Percentiles rank a stretch among this genome's conserved stretches.
Conservation (phyloP, 1,140 invertebrate genomes). For the Halyomorpha halys region DNA sequence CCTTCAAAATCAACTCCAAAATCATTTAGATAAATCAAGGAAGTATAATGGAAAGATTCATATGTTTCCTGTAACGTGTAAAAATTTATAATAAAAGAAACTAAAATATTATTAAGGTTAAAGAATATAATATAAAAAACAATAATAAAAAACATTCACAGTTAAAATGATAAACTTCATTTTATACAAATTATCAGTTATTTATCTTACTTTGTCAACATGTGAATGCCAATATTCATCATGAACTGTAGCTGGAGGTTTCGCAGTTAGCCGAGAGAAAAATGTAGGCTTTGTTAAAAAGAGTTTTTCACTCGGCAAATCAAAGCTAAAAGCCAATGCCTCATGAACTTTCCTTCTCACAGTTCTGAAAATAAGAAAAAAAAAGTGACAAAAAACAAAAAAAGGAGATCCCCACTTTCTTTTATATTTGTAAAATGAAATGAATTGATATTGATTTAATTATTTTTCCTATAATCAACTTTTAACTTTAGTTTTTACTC, state of each 20-base stretch:
- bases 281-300: slow-evolving; percentile 76
- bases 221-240: slow-evolving; percentile 84
- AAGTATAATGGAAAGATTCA: slow-evolving; percentile 74
- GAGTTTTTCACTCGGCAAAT: slow-evolving; percentile 50
- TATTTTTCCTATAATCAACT: too few relatives aligned
- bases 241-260: slow-evolving; percentile 55
- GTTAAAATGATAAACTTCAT: too few relatives aligned
- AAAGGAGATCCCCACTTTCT: not conserved
- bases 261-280: slow-evolving; percentile 64
- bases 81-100: slow-evolving; percentile 2
- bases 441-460: too few relatives aligned
- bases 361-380: slow-evolving; percentile 39
- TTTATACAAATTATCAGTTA: too few relatives aligned
- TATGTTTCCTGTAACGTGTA: slow-evolving; percentile 61
- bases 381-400: slow-evolving; percentile 30
- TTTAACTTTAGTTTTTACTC: too few relatives aligned
- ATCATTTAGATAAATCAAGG: slow-evolving; percentile 66
- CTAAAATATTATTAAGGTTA: not conserved
- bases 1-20: slow-evolving; percentile 66
- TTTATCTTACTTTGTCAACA: slow-evolving; percentile 60
- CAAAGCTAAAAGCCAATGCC: slow-evolving; percentile 65
- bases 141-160: not conserved
- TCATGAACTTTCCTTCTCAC: slow-evolving; percentile 69
- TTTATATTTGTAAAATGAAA: too few relatives aligned
- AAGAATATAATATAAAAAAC: not conserved